Base-by-base conservation (phyloP, 2,888 invertebrate genomes). In the Brenthis hecate region DNA sequence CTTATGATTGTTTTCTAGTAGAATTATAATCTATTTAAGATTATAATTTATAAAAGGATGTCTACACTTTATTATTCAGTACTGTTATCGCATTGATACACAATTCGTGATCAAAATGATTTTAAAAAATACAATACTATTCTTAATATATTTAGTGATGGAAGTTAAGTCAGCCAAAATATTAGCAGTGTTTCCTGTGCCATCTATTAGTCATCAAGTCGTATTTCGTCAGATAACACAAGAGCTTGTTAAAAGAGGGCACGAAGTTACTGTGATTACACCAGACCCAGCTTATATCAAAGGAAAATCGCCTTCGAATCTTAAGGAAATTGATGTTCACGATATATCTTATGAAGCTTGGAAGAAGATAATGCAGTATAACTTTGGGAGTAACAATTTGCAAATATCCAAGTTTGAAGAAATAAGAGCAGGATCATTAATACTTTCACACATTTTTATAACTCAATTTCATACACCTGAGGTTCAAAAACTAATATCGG, bases 191-290 rank as follows among this genome's bases (percentile, higher is more conserved):
- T 76, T 85, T 53, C 79, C 87, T 1, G 73, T 77, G 2, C 81
- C 88, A 1, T 84, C 85, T 0, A 84, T 91, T 51, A 93, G 93
- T 65, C 77, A 77, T 65, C 76, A 76, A 69, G 48, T 72, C 1
- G 74, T 74, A 1, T 79, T 80, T 82, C 84, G 79, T n/a, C 75
- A 80, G 32, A 63, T 91, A 1, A 80, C 84, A 13, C 75, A 80
- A 32, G 85, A 82, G 28, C 74, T 92, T 16, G 80, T 79, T 0
- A 75, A 72, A 50, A 74, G 81, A 48, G 91, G 91, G 1, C 91
- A 92, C 70, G 78, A 89, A 60, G 63, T 92, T 0, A 80, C 82
- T 0, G 77, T 88, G 0, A 70, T 87, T 8, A 86, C 90, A 2
- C 56, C 90, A n/a, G 69, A 86, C 68, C 85, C 88, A 0, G 75